These are phyloP conservation scores for Arenaria interpres DNA, from an alignment of 2,113 vertebrate species.

Conservation along the genomic window DNA sequence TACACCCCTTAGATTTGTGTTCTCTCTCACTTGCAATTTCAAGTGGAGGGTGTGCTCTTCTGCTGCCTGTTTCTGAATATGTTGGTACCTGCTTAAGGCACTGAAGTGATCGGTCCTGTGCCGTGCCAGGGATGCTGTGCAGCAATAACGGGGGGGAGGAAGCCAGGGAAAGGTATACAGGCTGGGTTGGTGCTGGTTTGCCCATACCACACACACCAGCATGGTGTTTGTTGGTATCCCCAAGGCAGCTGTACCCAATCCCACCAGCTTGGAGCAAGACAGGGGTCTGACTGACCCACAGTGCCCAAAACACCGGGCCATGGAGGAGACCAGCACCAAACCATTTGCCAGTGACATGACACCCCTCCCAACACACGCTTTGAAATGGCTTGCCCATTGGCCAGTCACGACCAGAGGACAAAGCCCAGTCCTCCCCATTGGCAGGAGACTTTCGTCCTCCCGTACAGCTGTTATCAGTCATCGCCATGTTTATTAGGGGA, in stretches of 20 bases:
- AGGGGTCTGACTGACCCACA: rapidly evolving
- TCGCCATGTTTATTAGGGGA: rapidly evolving
- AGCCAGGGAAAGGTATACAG: rapidly evolving
- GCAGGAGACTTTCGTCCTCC: rapidly evolving
- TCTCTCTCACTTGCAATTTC: background rate
- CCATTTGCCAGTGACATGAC: rapidly evolving
- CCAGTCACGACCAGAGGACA: rapidly evolving
- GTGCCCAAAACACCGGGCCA: background rate
- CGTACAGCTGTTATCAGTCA: background rate
- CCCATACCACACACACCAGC: rapidly evolving
- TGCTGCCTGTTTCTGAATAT: background rate
- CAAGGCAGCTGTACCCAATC: background rate
- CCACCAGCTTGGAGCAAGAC: rapidly evolving
- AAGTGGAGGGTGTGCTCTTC: rapidly evolving
- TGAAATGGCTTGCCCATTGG: background rate
- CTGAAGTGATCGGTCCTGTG: rapidly evolving
- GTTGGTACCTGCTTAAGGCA: background rate
- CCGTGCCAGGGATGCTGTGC: rapidly evolving
- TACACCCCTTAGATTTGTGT: background rate
- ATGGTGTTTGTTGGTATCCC: background rate
- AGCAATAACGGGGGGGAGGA: background rate
- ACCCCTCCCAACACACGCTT: rapidly evolving
- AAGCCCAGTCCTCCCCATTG: rapidly evolving
- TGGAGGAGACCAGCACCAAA: background rate
- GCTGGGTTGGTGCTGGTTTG: background rate